Evolutionary conservation across 2,888 invertebrate genomes (phyloP).

Genomic region (Platycheirus albimanus): DNA sequence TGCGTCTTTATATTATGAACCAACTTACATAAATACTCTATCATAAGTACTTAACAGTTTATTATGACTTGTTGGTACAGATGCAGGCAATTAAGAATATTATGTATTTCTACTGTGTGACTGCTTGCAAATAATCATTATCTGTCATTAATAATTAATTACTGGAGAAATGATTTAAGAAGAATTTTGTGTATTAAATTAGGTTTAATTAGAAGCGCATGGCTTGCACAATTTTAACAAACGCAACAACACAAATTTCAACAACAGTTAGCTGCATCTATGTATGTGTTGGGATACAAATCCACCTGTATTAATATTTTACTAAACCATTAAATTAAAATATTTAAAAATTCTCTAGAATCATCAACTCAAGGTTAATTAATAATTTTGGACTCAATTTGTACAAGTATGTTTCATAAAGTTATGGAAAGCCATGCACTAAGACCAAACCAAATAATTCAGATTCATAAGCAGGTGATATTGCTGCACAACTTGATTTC

Average conservation of each 20-base stretch:
- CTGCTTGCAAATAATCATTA: conserved; percentile 17
- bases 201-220: background rate
- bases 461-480: background rate
- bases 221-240: too few species aligned
- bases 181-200: conserved; percentile 2
- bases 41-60: background rate
- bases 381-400: background rate
- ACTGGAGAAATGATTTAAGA: conserved; percentile 8
- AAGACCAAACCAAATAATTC: background rate
- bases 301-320: background rate
- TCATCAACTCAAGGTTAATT: background rate
- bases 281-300: too few species aligned
- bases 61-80: background rate
- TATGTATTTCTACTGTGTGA: conserved; percentile 7
- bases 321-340: background rate
- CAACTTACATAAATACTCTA: too few species aligned
- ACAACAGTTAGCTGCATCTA: too few species aligned
- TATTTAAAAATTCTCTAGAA: background rate
- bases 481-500: background rate
- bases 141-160: conserved; percentile 21
- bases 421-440: background rate
- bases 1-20: conserved; percentile 12
- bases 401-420: too few species aligned
- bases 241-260: too few species aligned
- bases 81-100: conserved; percentile 40